These are phyloP conservation scores for Heliconius nattereri DNA, from an alignment of 1,140 invertebrate species.

Conservation along the genomic window DNA sequence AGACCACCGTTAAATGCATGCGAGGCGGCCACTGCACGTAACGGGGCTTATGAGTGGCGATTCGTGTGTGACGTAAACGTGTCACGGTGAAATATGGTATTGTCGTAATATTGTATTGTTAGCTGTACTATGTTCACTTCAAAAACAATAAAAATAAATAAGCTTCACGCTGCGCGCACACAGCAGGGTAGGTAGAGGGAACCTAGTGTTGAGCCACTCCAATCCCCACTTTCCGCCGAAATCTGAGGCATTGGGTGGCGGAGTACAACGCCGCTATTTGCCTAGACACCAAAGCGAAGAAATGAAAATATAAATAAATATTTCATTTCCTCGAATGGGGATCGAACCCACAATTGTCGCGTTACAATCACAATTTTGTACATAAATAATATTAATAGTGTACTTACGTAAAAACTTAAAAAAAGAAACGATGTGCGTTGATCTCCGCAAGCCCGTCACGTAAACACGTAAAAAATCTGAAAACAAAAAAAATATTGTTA, in stretches of 20 bases:
- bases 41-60: constrained; percentile 25
- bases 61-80: constrained; percentile 11
- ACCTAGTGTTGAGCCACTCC: not conserved
- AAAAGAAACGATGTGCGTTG: not conserved
- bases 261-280: too few relatives aligned
- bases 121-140: not conserved
- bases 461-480: not conserved
- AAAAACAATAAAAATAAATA: not conserved
- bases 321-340: too few relatives aligned
- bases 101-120: constrained; percentile 7
- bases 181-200: too few relatives aligned
- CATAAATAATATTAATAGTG: not conserved
- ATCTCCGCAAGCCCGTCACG: not conserved
- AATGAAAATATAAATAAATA: too few relatives aligned
- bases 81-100: constrained; percentile 18
- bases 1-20: constrained; percentile 44
- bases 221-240: too few relatives aligned
- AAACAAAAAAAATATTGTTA: not conserved
- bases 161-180: too few relatives aligned
- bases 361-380: too few relatives aligned
- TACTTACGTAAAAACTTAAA: constrained; percentile 1
- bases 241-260: too few relatives aligned
- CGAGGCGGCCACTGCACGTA: constrained; percentile 22
- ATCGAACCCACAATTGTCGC: too few relatives aligned
- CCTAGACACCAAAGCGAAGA: too few relatives aligned